Evolutionary conservation across 2,113 vertebrate genomes (phyloP).

Genomic region (Fregata magnificens): DNA sequence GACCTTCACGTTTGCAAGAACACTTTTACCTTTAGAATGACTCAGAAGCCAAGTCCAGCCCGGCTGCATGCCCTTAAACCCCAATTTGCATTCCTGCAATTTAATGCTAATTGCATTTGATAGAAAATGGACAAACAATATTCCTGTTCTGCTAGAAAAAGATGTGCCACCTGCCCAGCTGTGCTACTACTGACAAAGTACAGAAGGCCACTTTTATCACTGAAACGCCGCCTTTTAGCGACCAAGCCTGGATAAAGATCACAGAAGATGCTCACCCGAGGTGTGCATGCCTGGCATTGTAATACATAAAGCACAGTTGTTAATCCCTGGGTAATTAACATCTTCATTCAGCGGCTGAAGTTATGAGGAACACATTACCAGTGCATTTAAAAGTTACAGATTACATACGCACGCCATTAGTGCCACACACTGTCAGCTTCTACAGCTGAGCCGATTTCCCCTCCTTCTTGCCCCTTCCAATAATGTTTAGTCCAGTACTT

Average conservation of each 20-base stretch:
- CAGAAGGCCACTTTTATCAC: not conserved
- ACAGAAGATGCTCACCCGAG: not conserved
- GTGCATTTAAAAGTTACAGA: not conserved
- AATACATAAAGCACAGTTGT: not conserved
- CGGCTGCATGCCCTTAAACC: not conserved
- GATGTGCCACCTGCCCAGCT: not conserved
- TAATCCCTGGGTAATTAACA: not conserved
- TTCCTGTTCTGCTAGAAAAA: not conserved
- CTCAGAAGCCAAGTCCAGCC: not conserved
- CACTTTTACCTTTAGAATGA: not conserved
- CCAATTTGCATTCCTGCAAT: not conserved
- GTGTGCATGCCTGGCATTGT: not conserved
- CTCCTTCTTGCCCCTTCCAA: not conserved
- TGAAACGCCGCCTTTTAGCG: rapidly evolving
- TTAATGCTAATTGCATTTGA: not conserved
- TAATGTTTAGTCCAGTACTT: not conserved
- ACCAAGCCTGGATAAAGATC: not conserved
- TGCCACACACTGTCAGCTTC: not conserved
- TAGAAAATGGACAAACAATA: not conserved
- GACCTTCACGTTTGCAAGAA: not conserved
- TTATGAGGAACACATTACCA: not conserved
- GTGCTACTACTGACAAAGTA: rapidly evolving
- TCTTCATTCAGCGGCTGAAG: not conserved
- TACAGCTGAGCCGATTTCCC: not conserved
- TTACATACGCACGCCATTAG: rapidly evolving